Evolutionary conservation across 2,113 vertebrate species (phyloP), one percentile per base, ranked within the genome.

Genomic region (Podocnemis expansa): DNA sequence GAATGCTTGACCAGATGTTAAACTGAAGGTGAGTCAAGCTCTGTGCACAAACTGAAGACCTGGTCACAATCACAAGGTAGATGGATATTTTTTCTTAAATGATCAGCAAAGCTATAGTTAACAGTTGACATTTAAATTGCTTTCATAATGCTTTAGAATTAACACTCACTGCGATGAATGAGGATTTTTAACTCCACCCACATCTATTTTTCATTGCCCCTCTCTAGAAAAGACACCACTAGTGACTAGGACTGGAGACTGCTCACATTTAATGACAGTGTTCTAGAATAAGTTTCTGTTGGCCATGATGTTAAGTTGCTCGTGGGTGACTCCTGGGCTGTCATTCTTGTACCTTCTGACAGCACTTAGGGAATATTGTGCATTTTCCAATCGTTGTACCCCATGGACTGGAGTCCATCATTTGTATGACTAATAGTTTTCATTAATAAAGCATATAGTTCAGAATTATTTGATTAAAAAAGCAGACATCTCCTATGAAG

Each of bases 161-260:
- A 80, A 89, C 75, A 45, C 3, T 83, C 25, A 55, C 67, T n/a
- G 45, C 93, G 88, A 67, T 82, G n/a, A 34, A 51, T 85, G 51
- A 38, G 67, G 25, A 24, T 17, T 16, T 51, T 55, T 82, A 81
- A 87, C 25, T 47, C 29, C 8, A 85, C 85, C 10, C 47, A 90
- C 29, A 75, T 85, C 67, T 92, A 78, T 84, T 78, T 76, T 75
- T 70, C 81, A 83, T 93, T 92, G 87, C 41, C 91, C 41, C 91
- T 47, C 67, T 63, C 12, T 22, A 45, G 43, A 52, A 89, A 96
- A 85, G n/a, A 63, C 9, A 89, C 1, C 7, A 85, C 73, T 14
- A 54, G 78, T 82, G 89, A 31, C 56, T 92, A 52, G 47, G 24
- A 16, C 11, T 34, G 10, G 34, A 17, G 19, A 34, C 16, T 29